Evolutionary conservation across 2,113 vertebrate species (phyloP).

Genomic region (Lasiurus borealis): DNA sequence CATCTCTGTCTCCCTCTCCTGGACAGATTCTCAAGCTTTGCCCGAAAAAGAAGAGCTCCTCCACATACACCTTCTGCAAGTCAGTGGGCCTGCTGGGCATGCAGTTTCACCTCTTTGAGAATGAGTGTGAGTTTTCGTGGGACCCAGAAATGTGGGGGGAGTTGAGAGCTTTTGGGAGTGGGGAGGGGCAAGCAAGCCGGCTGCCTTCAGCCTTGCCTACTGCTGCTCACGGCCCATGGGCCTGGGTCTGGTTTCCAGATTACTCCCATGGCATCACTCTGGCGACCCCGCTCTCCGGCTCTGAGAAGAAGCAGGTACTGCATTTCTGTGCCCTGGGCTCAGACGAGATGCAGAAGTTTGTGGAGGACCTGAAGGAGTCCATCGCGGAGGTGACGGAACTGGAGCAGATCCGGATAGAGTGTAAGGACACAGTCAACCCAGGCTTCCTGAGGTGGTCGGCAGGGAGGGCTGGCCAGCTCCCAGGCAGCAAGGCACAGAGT

Average conservation of each 20-base stretch:
- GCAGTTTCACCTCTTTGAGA: slow-evolving; percentile 99
- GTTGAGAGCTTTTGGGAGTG: background rate
- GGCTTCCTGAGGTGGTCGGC: background rate
- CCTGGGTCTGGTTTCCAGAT: slow-evolving; percentile 86
- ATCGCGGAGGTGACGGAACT: slow-evolving; percentile 98
- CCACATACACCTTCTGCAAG: slow-evolving; percentile 98
- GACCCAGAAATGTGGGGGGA: background rate
- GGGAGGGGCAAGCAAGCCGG: too few species aligned
- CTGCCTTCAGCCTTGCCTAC: background rate
- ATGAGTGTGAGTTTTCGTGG: slow-evolving; percentile 92
- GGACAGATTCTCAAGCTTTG: slow-evolving; percentile 97
- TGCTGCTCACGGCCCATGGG: background rate
- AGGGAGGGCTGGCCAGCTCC: background rate
- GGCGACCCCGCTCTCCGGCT: slow-evolving; percentile 95
- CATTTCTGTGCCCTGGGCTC: slow-evolving; percentile 97
- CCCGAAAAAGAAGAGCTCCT: slow-evolving; percentile 98
- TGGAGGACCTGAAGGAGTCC: slow-evolving; percentile 98
- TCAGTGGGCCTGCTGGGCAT: slow-evolving; percentile 96
- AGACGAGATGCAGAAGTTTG: slow-evolving; percentile 98
- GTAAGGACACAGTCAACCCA: slow-evolving; percentile 87
- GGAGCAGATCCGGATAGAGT: slow-evolving; percentile 99
- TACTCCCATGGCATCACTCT: slow-evolving; percentile 98
- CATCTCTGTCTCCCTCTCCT: background rate
- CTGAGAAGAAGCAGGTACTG: slow-evolving; percentile 97
- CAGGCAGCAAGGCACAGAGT: background rate